These are phyloP conservation scores for Damaliscus lunatus DNA, from an alignment of 2,113 vertebrate genomes.

Conservation along the genomic window DNA sequence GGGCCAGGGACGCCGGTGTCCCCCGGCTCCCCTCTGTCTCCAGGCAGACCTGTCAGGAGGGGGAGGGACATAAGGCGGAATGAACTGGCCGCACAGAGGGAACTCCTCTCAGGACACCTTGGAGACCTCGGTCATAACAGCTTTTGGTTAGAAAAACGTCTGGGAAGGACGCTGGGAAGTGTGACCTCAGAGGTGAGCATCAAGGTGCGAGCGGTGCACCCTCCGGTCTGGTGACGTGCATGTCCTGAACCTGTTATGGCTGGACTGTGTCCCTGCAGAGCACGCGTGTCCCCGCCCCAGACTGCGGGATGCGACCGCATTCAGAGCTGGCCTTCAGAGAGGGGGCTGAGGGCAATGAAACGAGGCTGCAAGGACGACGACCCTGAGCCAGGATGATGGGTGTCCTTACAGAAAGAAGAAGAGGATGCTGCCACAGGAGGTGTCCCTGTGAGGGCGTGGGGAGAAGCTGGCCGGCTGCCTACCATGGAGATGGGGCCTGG, in stretches of 20 bases:
- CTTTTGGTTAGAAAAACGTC: neutral
- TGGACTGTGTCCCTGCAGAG: neutral
- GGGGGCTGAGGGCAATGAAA: too few species aligned
- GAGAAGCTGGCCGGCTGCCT: accelerated
- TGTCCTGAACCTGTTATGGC: accelerated
- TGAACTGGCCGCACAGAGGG: neutral
- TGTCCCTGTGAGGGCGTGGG: neutral
- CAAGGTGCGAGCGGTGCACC: neutral
- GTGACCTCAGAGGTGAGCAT: accelerated
- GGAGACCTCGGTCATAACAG: neutral
- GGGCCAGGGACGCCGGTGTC: slow-evolving; percentile 87
- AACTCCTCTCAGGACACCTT: accelerated
- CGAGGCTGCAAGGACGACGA: too few species aligned
- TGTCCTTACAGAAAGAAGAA: neutral
- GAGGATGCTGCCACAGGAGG: neutral
- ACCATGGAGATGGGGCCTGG: too few species aligned
- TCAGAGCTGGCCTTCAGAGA: neutral
- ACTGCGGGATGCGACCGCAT: accelerated
- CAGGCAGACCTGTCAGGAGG: slow-evolving; percentile 82
- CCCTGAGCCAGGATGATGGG: accelerated
- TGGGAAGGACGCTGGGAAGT: neutral
- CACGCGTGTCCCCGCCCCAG: too few species aligned
- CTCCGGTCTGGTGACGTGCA: neutral
- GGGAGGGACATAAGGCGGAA: too few species aligned
- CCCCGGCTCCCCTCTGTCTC: slow-evolving; percentile 87